A percentile compares a stretch with the other conserved stretches of the same genome.
These are phyloP conservation scores for Trisateles emortualis DNA, from an alignment of 2,888 invertebrate species.

Conservation along the genomic window DNA sequence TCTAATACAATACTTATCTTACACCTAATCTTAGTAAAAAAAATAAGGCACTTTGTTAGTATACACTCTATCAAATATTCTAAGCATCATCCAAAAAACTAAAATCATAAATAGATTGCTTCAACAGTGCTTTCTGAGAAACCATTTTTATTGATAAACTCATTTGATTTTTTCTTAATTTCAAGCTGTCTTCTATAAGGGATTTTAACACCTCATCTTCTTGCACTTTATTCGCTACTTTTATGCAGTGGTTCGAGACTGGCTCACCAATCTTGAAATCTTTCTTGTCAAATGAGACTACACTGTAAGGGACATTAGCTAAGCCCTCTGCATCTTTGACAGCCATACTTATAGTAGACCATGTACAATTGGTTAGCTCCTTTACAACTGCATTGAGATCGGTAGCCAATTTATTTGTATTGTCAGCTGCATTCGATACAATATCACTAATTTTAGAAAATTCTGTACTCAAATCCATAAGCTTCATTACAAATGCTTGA, in stretches of 20 bases:
- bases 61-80: slow-evolving; percentile 3
- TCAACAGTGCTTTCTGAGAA: slow-evolving; percentile 67
- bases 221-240: slow-evolving; percentile 55
- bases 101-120: slow-evolving; percentile 69
- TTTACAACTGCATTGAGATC: slow-evolving; percentile 65
- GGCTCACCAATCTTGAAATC: slow-evolving; percentile 81
- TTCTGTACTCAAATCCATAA: slow-evolving; percentile 77
- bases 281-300: slow-evolving; percentile 78
- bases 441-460: slow-evolving; percentile 76
- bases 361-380: slow-evolving; percentile 72
- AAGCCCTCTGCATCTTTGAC: slow-evolving; percentile 70
- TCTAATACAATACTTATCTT: not conserved
- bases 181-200: slow-evolving; percentile 78
- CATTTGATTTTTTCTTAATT: slow-evolving; percentile 68
- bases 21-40: not conserved
- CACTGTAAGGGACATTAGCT: slow-evolving; percentile 77
- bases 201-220: slow-evolving; percentile 71
- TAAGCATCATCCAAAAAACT: slow-evolving; percentile 70
- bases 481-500: slow-evolving; percentile 76
- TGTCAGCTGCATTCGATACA: slow-evolving; percentile 70
- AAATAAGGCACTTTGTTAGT: slow-evolving; percentile 37
- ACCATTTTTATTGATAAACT: slow-evolving; percentile 69
- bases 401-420: slow-evolving; percentile 66
- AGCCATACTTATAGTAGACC: slow-evolving; percentile 76
- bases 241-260: slow-evolving; percentile 69